Conservation (phyloP, 2,888 invertebrate genomes). For the Cryptophagus acutangulus region DNA sequence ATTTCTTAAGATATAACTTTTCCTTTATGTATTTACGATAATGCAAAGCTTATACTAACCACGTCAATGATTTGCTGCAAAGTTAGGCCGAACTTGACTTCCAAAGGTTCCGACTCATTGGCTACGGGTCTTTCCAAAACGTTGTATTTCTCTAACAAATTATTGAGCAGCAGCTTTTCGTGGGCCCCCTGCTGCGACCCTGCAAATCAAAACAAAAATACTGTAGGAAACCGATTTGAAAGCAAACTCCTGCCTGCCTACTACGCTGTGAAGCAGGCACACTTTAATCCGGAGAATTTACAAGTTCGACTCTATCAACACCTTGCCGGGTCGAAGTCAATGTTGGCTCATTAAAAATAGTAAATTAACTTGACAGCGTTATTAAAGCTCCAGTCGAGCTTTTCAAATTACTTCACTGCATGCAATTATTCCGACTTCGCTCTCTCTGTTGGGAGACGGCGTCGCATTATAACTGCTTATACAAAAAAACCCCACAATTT, state of each 20-base stretch:
- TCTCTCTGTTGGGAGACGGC: conserved; percentile 1
- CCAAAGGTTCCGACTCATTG: conserved; percentile 85
- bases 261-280: too few relatives aligned
- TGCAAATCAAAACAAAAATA: too few relatives aligned
- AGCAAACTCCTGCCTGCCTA: too few relatives aligned
- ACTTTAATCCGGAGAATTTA: too few relatives aligned
- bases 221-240: too few relatives aligned
- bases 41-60: conserved; percentile 61
- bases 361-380: conserved; percentile 1
- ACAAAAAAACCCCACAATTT: too few relatives aligned
- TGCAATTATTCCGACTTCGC: conserved; percentile 1
- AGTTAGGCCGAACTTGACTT: conserved; percentile 87
- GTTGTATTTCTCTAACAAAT: conserved; percentile 78
- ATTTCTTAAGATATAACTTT: neutral
- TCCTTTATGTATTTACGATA: conserved; percentile 1
- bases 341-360: conserved; percentile 1
- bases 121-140: conserved; percentile 86
- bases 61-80: conserved; percentile 92
- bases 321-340: too few relatives aligned
- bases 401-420: conserved; percentile 1
- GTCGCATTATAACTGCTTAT: too few relatives aligned
- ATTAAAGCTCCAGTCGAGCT: neutral
- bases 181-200: conserved; percentile 85
- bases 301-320: too few relatives aligned
- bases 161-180: conserved; percentile 81